These are phyloP conservation scores for Phortica okadai DNA, from an alignment of 2,888 invertebrate genomes.

Conservation along the genomic window DNA sequence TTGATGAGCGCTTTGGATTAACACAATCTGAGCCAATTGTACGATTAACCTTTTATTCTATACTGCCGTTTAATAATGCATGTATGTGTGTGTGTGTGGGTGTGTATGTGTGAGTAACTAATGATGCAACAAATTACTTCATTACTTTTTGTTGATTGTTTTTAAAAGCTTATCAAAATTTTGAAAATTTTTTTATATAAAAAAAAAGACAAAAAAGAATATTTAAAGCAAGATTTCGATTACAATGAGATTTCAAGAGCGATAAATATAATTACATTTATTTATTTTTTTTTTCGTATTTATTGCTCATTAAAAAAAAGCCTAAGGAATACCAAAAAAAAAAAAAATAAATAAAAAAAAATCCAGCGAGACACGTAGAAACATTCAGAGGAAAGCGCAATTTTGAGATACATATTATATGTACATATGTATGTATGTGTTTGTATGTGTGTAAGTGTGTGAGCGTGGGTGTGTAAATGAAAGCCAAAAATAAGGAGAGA, in stretches of 20 bases:
- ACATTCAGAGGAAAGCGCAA: no score
- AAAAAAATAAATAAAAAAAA: no score
- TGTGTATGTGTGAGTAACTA: background rate
- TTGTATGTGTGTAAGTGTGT: background rate
- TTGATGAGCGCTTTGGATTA: conserved; percentile 3
- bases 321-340: no score
- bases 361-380: no score
- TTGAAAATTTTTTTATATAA: background rate
- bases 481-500: conserved; percentile 3
- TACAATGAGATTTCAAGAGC: conserved; percentile 65
- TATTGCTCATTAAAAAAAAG: background rate
- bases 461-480: background rate
- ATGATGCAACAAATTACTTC: background rate
- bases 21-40: background rate
- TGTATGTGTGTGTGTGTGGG: conserved; percentile 1
- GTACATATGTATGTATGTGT: background rate
- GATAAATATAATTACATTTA: background rate
- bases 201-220: background rate
- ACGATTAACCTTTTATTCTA: background rate
- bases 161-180: background rate
- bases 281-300: no score
- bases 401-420: background rate
- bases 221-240: conserved; percentile 62
- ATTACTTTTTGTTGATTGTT: background rate
- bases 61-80: background rate